These are phyloP conservation scores for Pristionchus mayeri DNA, from an alignment of 2,888 invertebrate genomes.

Conservation along the genomic window DNA sequence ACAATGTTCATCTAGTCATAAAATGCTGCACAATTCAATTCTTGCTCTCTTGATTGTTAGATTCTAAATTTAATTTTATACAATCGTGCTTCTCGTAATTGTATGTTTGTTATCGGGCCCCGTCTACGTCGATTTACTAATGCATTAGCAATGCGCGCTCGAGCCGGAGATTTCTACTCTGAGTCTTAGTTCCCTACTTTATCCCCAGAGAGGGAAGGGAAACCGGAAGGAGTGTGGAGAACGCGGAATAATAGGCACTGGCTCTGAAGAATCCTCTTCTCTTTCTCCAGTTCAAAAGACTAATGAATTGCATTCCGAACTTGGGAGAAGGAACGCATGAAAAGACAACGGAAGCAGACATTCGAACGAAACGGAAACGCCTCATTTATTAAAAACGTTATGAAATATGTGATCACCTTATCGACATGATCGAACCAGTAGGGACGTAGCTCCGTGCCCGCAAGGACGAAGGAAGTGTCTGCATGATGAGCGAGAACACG, in stretches of 20 bases:
- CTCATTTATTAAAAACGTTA: background rate
- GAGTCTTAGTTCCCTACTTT: background rate
- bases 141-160: slow-evolving; percentile 28
- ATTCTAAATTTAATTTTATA: too few species aligned
- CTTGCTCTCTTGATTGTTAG: background rate
- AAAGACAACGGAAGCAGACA: background rate
- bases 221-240: slow-evolving; percentile 32
- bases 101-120: background rate
- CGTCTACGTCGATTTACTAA: background rate
- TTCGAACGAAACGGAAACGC: background rate
- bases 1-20: background rate
- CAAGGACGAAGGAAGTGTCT: background rate
- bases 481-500: background rate
- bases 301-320: background rate
- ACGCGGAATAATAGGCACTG: slow-evolving; percentile 2
- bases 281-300: background rate
- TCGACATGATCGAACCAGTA: slow-evolving; percentile 39
- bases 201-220: slow-evolving; percentile 14
- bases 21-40: background rate
- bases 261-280: background rate
- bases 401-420: background rate
- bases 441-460: background rate
- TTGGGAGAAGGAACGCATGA: background rate
- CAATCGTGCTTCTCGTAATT: background rate
- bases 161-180: slow-evolving; percentile 25